Conservation (phyloP, 1,140 invertebrate species). For the Gerris buenoi region DNA sequence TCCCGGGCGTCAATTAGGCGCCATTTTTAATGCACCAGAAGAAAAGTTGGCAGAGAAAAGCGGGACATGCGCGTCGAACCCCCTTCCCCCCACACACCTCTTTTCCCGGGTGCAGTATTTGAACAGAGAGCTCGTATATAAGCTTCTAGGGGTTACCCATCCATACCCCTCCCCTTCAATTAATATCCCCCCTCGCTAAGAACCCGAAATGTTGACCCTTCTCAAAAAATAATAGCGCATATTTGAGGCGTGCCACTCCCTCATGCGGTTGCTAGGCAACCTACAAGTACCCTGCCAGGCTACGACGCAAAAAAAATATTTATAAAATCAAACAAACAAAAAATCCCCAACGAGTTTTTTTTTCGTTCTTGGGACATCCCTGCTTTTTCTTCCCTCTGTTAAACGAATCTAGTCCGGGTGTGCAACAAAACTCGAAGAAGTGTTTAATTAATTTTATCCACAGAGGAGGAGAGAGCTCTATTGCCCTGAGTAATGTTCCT, state of each 20-base stretch:
- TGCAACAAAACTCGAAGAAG: background rate
- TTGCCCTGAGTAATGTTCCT: too few relatives aligned
- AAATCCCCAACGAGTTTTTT: too few relatives aligned
- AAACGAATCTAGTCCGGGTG: background rate
- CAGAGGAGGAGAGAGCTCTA: too few relatives aligned
- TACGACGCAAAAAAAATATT: background rate
- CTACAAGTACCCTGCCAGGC: background rate
- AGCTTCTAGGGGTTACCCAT: background rate
- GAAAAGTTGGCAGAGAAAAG: conserved; percentile 15
- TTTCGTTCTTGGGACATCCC: background rate
- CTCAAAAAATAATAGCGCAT: conserved; percentile 1
- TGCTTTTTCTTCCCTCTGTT: background rate
- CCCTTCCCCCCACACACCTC: background rate
- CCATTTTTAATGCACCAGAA: conserved; percentile 19
- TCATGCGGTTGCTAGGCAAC: background rate
- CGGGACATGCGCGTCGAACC: background rate
- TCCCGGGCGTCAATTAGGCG: conserved; percentile 14
- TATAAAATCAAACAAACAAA: background rate
- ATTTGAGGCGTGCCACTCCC: background rate
- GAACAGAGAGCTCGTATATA: background rate
- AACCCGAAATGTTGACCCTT: conserved; percentile 2
- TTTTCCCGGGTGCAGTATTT: conserved; percentile 9
- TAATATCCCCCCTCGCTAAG: background rate
- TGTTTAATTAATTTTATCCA: background rate
- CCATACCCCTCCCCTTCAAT: background rate